Evolutionary conservation across 2,888 invertebrate genomes (phyloP), one percentile per base, ranked within the genome.

Genomic region (Drosophila emarginata): DNA sequence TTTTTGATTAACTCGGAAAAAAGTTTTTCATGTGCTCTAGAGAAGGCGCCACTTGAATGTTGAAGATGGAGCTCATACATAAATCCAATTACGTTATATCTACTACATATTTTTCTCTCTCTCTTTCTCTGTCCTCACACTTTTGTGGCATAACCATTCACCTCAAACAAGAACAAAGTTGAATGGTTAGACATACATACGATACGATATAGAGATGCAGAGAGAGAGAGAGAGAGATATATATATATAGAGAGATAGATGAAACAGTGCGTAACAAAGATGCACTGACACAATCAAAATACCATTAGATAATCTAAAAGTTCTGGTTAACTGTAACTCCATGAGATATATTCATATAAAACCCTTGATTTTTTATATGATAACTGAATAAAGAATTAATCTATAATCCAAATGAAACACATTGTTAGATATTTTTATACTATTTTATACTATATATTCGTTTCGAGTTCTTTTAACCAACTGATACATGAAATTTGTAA

Each of bases 61-160:
- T 59, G 28, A n/a, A n/a, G 54, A 40, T 28, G 58, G 12, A 59
- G 11, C 40, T 45, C 12, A 56, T 50, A 72, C 56, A 74, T 62
- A 68, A 74, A 77, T 77, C 74, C 74, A 77, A 77, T 77, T 77
- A 74, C 65, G 77, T 60, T 67, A 71, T 68, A 72, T 77, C 71
- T 74, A 45, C 45, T 45, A 45, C 18, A 45, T 45, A 45, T 45
- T 45, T 45, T 32, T 32, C 2, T 7, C 32, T 32, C 4, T 9
- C 45, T 74, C 39, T 61, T 58, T 64, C 67, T 62, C 65, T 76
- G 69, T 66, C 60, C 72, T 59, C 70, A 61, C 59, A 71, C 66
- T 68, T 67, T 56, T 75, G 78, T 75, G 61, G 78, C 77, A 63
- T 62, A 64, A 64, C 67, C 78, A 72, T 54, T 45, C 45, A 45